Evolutionary conservation across 2,888 invertebrate species (phyloP).

Genomic region (Leptura quadrifasciata): DNA sequence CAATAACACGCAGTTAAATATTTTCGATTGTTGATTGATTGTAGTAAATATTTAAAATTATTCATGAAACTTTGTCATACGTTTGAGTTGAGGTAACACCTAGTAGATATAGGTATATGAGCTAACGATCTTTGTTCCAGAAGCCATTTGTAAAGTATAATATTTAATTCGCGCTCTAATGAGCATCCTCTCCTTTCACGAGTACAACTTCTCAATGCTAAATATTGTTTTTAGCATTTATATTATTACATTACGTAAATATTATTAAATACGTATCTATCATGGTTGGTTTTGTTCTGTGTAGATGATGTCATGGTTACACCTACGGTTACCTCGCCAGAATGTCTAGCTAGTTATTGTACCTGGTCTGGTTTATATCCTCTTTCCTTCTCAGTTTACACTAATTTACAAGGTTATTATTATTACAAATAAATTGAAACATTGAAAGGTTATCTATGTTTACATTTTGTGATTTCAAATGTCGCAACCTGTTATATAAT

Average conservation of each 20-base stretch:
- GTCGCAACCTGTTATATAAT: not conserved
- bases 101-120: not conserved
- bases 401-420: constrained; percentile 49
- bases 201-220: constrained; percentile 34
- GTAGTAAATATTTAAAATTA: not conserved
- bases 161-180: not conserved
- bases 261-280: constrained; percentile 22
- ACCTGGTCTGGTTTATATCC: constrained; percentile 30
- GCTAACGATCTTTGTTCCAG: not conserved
- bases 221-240: constrained; percentile 16
- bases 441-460: constrained; percentile 49
- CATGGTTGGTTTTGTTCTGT: constrained; percentile 11
- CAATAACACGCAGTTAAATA: too few relatives aligned
- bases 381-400: constrained; percentile 43
- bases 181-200: constrained; percentile 33
- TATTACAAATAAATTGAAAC: constrained; percentile 36
- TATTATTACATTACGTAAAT: constrained; percentile 27
- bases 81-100: too few relatives aligned
- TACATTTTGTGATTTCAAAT: constrained; percentile 33
- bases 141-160: not conserved
- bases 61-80: not conserved
- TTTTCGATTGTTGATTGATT: not conserved
- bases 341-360: constrained; percentile 44
- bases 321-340: constrained; percentile 50
- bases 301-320: constrained; percentile 49